Conservation (phyloP, 2,797 vertebrate genomes). For the Darevskia nairensis region DNA sequence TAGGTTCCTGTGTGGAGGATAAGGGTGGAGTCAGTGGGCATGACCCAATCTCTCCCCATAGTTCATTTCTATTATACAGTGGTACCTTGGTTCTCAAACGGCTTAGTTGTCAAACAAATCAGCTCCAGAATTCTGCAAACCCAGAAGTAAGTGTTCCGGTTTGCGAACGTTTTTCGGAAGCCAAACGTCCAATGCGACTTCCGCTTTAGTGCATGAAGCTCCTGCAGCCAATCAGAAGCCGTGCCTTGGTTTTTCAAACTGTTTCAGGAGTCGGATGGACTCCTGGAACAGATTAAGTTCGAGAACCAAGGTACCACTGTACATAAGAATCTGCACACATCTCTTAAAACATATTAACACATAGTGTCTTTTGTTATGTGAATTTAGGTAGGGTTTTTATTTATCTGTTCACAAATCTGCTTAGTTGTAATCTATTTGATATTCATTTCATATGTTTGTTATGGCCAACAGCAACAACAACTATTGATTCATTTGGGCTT, state of each 20-base stretch:
- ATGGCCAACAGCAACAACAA: background rate
- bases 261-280: too few species aligned
- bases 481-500: background rate
- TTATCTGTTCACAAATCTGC: background rate
- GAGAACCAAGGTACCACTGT: too few species aligned
- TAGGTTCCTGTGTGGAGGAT: background rate
- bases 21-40: background rate
- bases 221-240: too few species aligned
- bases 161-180: too few species aligned
- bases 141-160: too few species aligned
- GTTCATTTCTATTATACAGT: background rate
- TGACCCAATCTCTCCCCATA: background rate
- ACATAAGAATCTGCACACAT: background rate
- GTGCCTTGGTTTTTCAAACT: too few species aligned
- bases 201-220: too few species aligned
- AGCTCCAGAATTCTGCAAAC: too few species aligned
- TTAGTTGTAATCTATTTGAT: conserved; percentile 10
- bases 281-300: too few species aligned
- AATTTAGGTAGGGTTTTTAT: background rate
- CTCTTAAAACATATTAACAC: background rate
- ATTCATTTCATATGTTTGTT: conserved; percentile 2
- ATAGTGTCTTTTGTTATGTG: background rate
- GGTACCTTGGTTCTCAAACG: too few species aligned
- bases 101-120: too few species aligned
- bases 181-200: too few species aligned